Percentiles rank a stretch among this genome's conserved stretches.
Evolutionary conservation across 1,140 invertebrate genomes (phyloP).

Genomic region (Dendrolimus kikuchii): DNA sequence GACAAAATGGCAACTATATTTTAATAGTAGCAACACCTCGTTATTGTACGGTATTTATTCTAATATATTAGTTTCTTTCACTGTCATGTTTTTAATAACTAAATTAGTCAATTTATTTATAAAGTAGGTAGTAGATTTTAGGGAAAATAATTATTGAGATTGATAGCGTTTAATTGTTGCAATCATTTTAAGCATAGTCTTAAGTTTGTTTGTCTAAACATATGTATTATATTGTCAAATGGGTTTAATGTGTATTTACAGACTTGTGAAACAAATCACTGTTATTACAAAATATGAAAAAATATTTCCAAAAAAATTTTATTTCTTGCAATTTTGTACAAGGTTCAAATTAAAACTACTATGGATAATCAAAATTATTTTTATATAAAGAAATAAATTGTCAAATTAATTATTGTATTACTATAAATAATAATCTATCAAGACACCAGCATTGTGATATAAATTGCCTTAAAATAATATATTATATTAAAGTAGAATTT

Average conservation of each 20-base stretch:
- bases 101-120: constrained; percentile 31
- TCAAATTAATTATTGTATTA: constrained; percentile 3
- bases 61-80: too few relatives aligned
- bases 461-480: constrained; percentile 27
- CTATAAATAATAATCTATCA: constrained; percentile 2
- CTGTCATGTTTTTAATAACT: constrained; percentile 18
- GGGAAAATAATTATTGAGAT: constrained; percentile 29
- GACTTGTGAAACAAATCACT: too few relatives aligned
- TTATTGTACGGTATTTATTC: constrained; percentile 4
- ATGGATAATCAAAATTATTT: too few relatives aligned
- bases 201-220: too few relatives aligned
- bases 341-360: too few relatives aligned
- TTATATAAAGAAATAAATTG: too few relatives aligned
- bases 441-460: constrained; percentile 24
- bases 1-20: not conserved
- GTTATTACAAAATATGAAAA: too few relatives aligned
- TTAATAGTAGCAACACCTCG: constrained; percentile 15
- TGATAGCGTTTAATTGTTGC: constrained; percentile 35
- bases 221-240: too few relatives aligned
- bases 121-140: constrained; percentile 22
- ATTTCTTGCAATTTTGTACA: too few relatives aligned
- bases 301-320: too few relatives aligned
- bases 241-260: too few relatives aligned
- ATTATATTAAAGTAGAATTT: too few relatives aligned
- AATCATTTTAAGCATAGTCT: constrained; percentile 7